phyloP scores from a whole-genome alignment of 2,888 invertebrate genomes.

The Heliothis peltigera region DNA sequence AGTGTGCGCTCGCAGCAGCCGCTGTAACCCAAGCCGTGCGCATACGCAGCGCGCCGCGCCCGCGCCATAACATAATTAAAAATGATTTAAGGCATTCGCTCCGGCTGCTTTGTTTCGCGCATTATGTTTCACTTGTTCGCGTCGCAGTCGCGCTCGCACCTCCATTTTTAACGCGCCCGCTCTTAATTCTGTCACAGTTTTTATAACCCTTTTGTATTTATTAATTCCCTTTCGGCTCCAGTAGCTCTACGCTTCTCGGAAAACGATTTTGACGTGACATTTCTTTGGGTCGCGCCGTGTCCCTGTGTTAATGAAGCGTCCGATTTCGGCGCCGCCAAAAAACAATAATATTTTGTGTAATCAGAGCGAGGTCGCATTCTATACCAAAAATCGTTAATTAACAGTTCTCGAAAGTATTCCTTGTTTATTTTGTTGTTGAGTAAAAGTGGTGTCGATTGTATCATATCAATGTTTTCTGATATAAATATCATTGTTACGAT shows the following conservation, averaged over 20 bases:
- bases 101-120: slow-evolving; percentile 90
- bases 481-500: slow-evolving; percentile 44
- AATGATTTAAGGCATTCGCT: slow-evolving; percentile 90
- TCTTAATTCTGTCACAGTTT: slow-evolving; percentile 90
- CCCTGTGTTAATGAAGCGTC: slow-evolving; percentile 88
- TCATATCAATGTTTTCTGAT: slow-evolving; percentile 38
- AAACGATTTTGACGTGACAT: slow-evolving; percentile 87
- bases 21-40: slow-evolving; percentile 80
- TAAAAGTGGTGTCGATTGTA: slow-evolving; percentile 24
- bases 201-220: slow-evolving; percentile 89
- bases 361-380: slow-evolving; percentile 74
- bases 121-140: slow-evolving; percentile 90
- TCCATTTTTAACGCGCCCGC: slow-evolving; percentile 86
- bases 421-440: slow-evolving; percentile 24
- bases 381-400: slow-evolving; percentile 67
- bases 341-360: slow-evolving; percentile 73
- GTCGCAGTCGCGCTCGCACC: slow-evolving; percentile 81
- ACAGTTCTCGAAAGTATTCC: slow-evolving; percentile 50
- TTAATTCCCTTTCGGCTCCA: slow-evolving; percentile 88
- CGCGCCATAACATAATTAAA: slow-evolving; percentile 90
- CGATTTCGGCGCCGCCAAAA: slow-evolving; percentile 84
- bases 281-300: slow-evolving; percentile 84
- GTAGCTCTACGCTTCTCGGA: slow-evolving; percentile 89
- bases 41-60: slow-evolving; percentile 68
- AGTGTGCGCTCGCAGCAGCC: slow-evolving; percentile 68